phyloP scores from a whole-genome alignment of 2,113 vertebrate genomes.

The Podarcis cretensis region DNA sequence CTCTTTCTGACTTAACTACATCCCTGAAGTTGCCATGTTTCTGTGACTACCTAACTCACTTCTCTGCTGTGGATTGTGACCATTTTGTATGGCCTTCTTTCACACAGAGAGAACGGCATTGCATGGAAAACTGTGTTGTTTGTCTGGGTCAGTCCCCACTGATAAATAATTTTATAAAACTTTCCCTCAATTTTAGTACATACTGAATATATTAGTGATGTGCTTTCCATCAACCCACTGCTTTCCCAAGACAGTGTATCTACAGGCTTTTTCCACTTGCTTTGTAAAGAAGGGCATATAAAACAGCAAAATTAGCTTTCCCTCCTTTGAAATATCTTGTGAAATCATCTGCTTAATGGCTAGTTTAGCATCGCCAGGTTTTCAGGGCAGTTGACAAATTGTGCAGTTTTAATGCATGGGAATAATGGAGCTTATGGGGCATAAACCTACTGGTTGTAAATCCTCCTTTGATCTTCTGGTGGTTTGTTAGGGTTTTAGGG shows the following conservation, averaged over 20 bases:
- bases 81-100: neutral
- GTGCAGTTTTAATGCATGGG: neutral
- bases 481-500: neutral
- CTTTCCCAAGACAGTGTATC: slow-evolving; percentile 9
- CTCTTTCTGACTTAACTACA: neutral
- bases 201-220: slow-evolving; percentile 3
- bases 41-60: neutral
- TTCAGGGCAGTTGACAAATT: slow-evolving; percentile 12
- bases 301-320: neutral
- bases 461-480: neutral
- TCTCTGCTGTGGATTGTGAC: neutral
- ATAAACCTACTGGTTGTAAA: slow-evolving; percentile 6
- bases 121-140: neutral
- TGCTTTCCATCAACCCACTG: slow-evolving; percentile 12
- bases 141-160: neutral
- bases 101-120: neutral
- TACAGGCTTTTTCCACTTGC: slow-evolving; percentile 16
- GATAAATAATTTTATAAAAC: neutral
- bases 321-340: neutral
- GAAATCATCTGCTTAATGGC: slow-evolving; percentile 25
- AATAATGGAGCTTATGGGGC: neutral
- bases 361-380: neutral
- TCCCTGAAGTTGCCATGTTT: neutral
- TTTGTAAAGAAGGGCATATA: slow-evolving; percentile 24
- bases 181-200: slow-evolving; percentile 21